Base-by-base conservation (phyloP, 2,888 invertebrate genomes). In the Lepidocyrtoides sp. region DNA sequence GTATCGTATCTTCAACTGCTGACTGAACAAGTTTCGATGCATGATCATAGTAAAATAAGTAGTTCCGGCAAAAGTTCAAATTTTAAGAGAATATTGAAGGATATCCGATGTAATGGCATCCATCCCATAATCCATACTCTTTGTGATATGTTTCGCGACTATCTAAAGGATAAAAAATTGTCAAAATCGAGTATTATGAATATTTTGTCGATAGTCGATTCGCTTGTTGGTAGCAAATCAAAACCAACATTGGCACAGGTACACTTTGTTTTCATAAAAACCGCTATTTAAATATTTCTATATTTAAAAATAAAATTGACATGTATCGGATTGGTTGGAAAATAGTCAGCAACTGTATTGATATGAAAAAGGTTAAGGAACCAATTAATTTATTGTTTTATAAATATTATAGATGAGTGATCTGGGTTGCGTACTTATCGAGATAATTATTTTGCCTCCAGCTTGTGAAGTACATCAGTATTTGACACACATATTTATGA, bases 71-170 rank as follows among this genome's bases (percentile, higher is more conserved):
- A 20, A 0, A 63, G 29, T 20, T 36, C 82, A 12, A 29, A 41
- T 14, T 83, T 91, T 29, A n/a, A 66, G 26, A 77, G 66, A 14
- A 79, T 91, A 8, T 23, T 88, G 10, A 66, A 79, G 12, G 91
- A 91, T 88, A 75, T 89, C 10, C 54, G 57, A 3, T n/a, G 20
- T 10, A 7, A 79, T n/a, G 79, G 79, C 4, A 60, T 57, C 0
- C n/a, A 63, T 72, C 91, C 91, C 0, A 69, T 91, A 10, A 48
- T 88, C 8, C 84, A 79, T 20, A 29, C 79, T 7, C 41, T 89
- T 3, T 91, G 91, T 57, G 91, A 91, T 60, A 20, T 44, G 5
- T 91, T 91, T 41, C 77, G 84, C 12, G 91, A 91, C 44, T 89
- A 89, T 44, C 23, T 89, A 26, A 14, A 60, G n/a, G 75, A 89